phyloP scores from a whole-genome alignment of 2,888 invertebrate genomes.

The Leptopilina drosophilae region DNA sequence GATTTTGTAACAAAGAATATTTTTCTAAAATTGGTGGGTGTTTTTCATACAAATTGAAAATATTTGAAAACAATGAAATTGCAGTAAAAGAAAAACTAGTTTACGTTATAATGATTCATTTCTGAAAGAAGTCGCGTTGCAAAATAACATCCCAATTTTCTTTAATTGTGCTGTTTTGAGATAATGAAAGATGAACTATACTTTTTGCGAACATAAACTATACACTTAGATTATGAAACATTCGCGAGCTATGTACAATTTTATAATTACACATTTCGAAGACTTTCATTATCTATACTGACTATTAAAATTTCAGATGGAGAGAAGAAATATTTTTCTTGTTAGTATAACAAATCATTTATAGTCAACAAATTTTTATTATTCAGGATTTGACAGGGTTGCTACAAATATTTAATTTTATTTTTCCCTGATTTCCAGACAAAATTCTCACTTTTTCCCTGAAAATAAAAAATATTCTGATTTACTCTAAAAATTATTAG shows the following conservation, averaged over 20 bases:
- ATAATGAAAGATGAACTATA: constrained; percentile 29
- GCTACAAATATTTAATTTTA: no score
- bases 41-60: not conserved
- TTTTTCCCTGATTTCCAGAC: no score
- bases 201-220: constrained; percentile 6
- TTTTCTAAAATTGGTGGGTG: no score
- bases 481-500: no score
- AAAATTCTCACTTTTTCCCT: no score
- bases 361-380: no score
- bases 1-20: no score
- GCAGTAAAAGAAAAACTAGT: not conserved
- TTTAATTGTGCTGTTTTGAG: not conserved
- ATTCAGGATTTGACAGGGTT: no score
- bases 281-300: constrained; percentile 24
- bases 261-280: constrained; percentile 10
- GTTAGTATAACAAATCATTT: no score
- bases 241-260: not conserved
- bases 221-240: constrained; percentile 28
- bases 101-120: not conserved
- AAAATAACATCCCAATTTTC: constrained; percentile 1
- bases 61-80: no score
- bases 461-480: no score
- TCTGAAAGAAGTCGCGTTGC: not conserved
- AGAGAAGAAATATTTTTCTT: no score
- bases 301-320: not conserved